phyloP scores from a whole-genome alignment of 2,888 invertebrate genomes.

The Pheosia tremula region DNA sequence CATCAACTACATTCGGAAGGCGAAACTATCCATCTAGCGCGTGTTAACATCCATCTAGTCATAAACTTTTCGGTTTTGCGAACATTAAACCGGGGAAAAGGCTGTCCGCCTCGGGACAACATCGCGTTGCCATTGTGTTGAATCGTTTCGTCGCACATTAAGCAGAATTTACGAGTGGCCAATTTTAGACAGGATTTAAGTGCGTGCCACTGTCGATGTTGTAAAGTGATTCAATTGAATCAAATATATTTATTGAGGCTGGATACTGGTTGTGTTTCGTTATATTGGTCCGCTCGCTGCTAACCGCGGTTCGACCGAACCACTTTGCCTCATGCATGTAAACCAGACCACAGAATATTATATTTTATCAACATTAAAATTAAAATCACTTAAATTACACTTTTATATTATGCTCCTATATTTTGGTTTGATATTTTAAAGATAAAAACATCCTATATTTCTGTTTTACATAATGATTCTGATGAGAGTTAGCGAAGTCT shows the following conservation, averaged over 20 bases:
- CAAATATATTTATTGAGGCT: slow-evolving; percentile 44
- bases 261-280: slow-evolving; percentile 13
- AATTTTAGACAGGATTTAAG: slow-evolving; percentile 68
- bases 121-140: slow-evolving; percentile 54
- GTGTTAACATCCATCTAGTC: slow-evolving; percentile 50
- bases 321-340: not conserved
- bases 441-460: no score
- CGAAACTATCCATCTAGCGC: slow-evolving; percentile 45
- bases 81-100: slow-evolving; percentile 50
- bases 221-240: slow-evolving; percentile 38
- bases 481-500: no score
- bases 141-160: slow-evolving; percentile 64
- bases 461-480: no score
- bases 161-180: slow-evolving; percentile 61
- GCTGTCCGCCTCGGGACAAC: slow-evolving; percentile 34
- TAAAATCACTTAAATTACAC: no score
- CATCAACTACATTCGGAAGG: slow-evolving; percentile 31
- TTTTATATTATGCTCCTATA: no score
- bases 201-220: slow-evolving; percentile 40
- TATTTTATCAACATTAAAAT: no score
- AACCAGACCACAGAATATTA: not conserved
- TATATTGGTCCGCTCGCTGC: not conserved
- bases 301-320: not conserved
- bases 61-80: slow-evolving; percentile 53
- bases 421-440: no score